Conservation (phyloP, 1,140 invertebrate genomes). For the Pseudomyrmex sp. region DNA sequence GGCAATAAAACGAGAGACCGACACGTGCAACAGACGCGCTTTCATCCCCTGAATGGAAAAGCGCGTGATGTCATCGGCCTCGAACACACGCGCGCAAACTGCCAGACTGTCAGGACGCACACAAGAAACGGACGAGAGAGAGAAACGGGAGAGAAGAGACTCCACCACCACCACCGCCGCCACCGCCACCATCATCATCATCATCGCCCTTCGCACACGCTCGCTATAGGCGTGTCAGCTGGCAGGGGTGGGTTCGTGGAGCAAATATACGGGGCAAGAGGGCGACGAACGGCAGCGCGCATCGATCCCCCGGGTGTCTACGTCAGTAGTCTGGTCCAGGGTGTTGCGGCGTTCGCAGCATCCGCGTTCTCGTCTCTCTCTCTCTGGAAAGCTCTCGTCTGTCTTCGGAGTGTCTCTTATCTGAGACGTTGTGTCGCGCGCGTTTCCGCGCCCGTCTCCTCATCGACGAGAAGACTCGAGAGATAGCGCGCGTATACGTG, state of each 20-base stretch:
- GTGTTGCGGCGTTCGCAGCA: conserved; percentile 74
- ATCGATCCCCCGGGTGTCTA: conserved; percentile 77
- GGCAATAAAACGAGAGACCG: not conserved
- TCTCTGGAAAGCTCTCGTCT: not conserved
- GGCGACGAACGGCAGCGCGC: conserved; percentile 69
- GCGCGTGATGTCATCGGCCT: conserved; percentile 47
- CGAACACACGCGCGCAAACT: conserved; percentile 1
- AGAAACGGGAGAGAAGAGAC: not conserved
- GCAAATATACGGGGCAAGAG: conserved; percentile 72
- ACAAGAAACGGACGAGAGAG: not conserved
- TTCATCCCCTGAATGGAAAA: conserved; percentile 56
- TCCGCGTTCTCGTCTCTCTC: conserved; percentile 13
- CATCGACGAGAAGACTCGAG: not conserved
- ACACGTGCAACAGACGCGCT: conserved; percentile 12
- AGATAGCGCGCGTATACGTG: too few species aligned
- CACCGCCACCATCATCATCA: conserved; percentile 10
- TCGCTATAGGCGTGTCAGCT: conserved; percentile 17
- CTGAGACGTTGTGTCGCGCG: too few species aligned
- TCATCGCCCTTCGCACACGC: conserved; percentile 21
- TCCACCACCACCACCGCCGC: too few species aligned
- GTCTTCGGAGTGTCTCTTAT: not conserved
- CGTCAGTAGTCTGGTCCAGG: conserved; percentile 80
- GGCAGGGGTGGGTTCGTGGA: conserved; percentile 64
- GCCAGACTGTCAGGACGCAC: not conserved
- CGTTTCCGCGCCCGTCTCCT: conserved; percentile 16